Base-by-base conservation (phyloP, 1,140 invertebrate genomes). In the Proales similis region DNA sequence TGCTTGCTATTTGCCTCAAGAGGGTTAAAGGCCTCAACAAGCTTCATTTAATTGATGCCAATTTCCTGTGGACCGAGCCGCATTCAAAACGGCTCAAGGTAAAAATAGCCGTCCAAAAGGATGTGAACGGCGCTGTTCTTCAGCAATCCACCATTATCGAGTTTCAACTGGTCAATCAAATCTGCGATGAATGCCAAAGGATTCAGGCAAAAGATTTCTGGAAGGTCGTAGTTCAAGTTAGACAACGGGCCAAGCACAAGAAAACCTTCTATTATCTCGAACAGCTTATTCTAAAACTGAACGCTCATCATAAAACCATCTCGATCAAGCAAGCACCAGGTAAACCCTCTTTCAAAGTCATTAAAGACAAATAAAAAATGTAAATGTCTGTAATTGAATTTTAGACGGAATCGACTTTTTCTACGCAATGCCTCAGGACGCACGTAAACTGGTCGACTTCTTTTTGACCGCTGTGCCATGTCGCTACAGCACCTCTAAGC, bases 221-320 rank as follows among this genome's bases (percentile, higher is more conserved):
- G 95, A 84, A 85, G 70, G 90, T 91, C 53, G 78, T 82, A 63
- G 86, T 87, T 7, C 82, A 83, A 79, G 77, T 83, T 19, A 68
- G 81, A 66, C 82, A 82, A 68, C 79, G 76, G 69, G 77, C 53
- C 14, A 84, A 86, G 62, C 95, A 96, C 72, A 94, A 94, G 70
- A 98, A 97, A 75, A 97, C 94, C 0, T 90, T 99, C 71, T 98
- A 87, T 72, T 98, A 97, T 72, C 78, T 99, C 69, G 95, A 99
- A 75, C 95, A 99, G 71, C 71, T 97, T 38, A 91, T 99, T 70
- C 76, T 99, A 48, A 98, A 97, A 72, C 86, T 95, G 71, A 88
- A 85, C 69, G 90, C 88, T 12, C 91, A 96, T 74, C 82, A 85
- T 66, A 85, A 90, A 69, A 87, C 90, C 14, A 77, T 93, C 26